Conservation (phyloP, 2,797 vertebrate genomes). For the Neosalanx taihuensis region DNA sequence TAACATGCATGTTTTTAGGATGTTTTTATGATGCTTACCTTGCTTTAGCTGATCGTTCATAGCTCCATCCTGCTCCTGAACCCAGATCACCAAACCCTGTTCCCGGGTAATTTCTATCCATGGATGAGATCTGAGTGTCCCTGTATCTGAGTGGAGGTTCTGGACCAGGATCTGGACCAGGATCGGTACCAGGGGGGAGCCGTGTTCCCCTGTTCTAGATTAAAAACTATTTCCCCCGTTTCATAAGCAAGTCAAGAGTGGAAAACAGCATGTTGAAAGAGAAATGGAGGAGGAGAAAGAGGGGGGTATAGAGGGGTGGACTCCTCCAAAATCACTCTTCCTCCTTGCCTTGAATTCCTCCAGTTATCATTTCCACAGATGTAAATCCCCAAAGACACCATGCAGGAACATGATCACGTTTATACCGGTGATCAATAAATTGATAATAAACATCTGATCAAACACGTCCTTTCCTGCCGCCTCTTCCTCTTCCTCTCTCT, state of each 20-base stretch:
- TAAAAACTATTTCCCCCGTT: conserved; percentile 76
- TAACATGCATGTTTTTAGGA: neutral
- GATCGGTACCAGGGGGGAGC: conserved; percentile 38
- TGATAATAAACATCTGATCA: conserved; percentile 75
- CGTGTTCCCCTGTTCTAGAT: conserved; percentile 65
- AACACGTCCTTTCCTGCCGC: conserved; percentile 69
- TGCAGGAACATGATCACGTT: conserved; percentile 60
- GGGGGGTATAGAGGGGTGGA: conserved; percentile 75
- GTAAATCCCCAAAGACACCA: conserved; percentile 53
- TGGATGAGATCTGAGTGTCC: conserved; percentile 57
- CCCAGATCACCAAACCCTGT: conserved; percentile 65
- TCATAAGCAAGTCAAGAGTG: conserved; percentile 77
- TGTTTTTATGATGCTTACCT: conserved; percentile 64
- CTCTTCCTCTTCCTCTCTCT: neutral
- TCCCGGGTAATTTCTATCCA: conserved; percentile 81
- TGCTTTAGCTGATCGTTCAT: conserved; percentile 76
- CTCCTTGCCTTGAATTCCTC: conserved; percentile 67
- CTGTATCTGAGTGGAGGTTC: too few relatives aligned
- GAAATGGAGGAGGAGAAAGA: conserved; percentile 77
- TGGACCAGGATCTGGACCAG: conserved; percentile 55
- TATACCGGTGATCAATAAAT: conserved; percentile 59
- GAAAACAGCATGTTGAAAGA: conserved; percentile 82
- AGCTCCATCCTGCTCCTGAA: conserved; percentile 66
- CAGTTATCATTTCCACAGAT: conserved; percentile 67
- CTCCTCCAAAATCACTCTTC: conserved; percentile 73